Conservation (phyloP, 2,797 vertebrate genomes). For the Atherinosoma microstoma region DNA sequence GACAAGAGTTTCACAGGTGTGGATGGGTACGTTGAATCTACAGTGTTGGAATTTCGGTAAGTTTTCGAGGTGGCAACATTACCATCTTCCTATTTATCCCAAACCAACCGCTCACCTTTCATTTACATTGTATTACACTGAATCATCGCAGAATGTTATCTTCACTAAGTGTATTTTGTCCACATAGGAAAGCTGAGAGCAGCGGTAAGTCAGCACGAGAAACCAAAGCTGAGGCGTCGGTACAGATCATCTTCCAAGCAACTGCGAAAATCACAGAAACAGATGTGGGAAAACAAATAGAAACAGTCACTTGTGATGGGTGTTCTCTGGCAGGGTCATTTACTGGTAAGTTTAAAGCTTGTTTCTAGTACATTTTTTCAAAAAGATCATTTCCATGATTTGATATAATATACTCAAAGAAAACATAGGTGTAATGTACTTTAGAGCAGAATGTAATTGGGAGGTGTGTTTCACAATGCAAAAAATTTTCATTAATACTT, state of each 20-base stretch:
- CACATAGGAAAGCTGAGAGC: fast-evolving
- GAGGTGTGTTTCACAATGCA: no score
- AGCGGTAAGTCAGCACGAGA: background rate
- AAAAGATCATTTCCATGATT: no score
- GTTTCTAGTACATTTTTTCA: background rate
- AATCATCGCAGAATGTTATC: background rate
- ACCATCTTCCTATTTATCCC: background rate
- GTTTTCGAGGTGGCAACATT: background rate
- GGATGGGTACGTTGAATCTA: fast-evolving
- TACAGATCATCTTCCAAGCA: slow-evolving; percentile 44
- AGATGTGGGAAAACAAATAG: fast-evolving
- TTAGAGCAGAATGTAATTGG: no score
- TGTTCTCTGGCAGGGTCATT: fast-evolving
- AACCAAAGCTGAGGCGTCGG: background rate
- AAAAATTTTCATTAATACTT: no score
- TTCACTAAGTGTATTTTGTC: slow-evolving; percentile 14
- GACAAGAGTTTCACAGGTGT: fast-evolving
- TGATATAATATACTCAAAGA: no score
- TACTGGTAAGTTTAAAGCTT: background rate
- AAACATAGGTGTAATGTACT: no score
- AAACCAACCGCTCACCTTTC: background rate
- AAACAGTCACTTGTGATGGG: fast-evolving
- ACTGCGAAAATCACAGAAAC: fast-evolving
- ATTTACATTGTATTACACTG: background rate
- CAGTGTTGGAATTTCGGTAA: slow-evolving; percentile 48